These are phyloP conservation scores for Cotesia glomerata DNA, from an alignment of 1,140 invertebrate species.

Conservation along the genomic window DNA sequence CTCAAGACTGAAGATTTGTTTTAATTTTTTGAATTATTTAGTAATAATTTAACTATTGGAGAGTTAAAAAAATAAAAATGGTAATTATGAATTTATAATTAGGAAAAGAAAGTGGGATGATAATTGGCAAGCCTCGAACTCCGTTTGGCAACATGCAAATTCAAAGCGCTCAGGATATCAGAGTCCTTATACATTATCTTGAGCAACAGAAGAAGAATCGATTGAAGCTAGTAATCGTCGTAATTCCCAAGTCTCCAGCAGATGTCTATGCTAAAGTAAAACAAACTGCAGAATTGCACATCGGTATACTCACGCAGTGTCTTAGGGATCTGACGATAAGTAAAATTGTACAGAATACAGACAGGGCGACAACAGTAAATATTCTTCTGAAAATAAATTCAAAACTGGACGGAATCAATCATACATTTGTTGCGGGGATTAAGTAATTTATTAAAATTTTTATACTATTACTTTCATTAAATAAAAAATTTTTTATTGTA, in stretches of 20 bases:
- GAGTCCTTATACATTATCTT: conserved; percentile 30
- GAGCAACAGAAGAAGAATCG: conserved; percentile 33
- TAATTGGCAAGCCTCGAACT: too few species aligned
- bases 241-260: conserved; percentile 53
- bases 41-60: too few species aligned
- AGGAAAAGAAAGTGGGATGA: neutral
- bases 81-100: neutral
- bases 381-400: conserved; percentile 85
- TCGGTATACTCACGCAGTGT: conserved; percentile 84
- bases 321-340: conserved; percentile 69
- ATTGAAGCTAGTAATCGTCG: conserved; percentile 64
- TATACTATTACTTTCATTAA: too few species aligned
- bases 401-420: conserved; percentile 86
- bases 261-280: conserved; percentile 65
- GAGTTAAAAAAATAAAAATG: too few species aligned
- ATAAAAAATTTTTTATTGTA: neutral
- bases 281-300: conserved; percentile 73
- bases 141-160: neutral
- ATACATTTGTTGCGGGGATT: conserved; percentile 58
- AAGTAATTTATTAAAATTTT: neutral
- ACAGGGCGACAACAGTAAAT: conserved; percentile 68
- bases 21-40: too few species aligned
- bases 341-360: conserved; percentile 40
- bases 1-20: too few species aligned
- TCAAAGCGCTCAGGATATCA: conserved; percentile 16